These are phyloP conservation scores for Ophthalmolycus amberensis DNA, from an alignment of 2,113 vertebrate genomes.

Conservation along the genomic window DNA sequence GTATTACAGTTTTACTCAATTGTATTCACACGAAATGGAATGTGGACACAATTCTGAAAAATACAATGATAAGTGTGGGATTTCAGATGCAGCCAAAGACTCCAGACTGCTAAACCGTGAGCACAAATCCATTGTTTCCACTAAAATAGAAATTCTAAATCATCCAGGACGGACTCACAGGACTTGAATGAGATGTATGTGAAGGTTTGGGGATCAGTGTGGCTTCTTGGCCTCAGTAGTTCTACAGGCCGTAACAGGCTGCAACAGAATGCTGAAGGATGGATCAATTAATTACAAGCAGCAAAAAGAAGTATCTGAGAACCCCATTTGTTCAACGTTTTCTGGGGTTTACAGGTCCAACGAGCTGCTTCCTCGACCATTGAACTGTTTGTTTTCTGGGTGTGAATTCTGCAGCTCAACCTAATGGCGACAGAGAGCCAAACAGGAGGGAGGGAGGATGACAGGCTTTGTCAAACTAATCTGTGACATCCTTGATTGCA, in stretches of 20 bases:
- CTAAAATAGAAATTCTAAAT: not conserved
- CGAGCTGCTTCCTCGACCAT: not conserved
- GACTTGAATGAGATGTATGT: too few species aligned
- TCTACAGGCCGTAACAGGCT: not conserved
- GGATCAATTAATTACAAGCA: not conserved
- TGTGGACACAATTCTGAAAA: not conserved
- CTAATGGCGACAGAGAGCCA: conserved; percentile 29
- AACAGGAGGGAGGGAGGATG: conserved; percentile 33
- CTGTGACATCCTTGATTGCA: conserved; percentile 60
- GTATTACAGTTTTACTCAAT: not conserved
- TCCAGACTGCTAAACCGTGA: too few species aligned
- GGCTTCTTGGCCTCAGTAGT: not conserved
- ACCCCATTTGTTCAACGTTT: not conserved
- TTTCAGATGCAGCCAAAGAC: too few species aligned
- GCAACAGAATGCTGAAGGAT: not conserved
- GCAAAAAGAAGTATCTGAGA: not conserved
- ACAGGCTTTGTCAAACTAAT: conserved; percentile 73
- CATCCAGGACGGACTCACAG: too few species aligned
- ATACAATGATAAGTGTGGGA: too few species aligned
- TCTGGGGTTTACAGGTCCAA: not conserved
- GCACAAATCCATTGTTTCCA: not conserved
- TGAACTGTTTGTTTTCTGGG: conserved; percentile 35
- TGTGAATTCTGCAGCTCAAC: conserved; percentile 35
- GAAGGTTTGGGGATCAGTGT: not conserved
- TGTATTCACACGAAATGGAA: not conserved